These are phyloP conservation scores for Cathartes aura DNA, from an alignment of 2,113 vertebrate species.

Conservation along the genomic window DNA sequence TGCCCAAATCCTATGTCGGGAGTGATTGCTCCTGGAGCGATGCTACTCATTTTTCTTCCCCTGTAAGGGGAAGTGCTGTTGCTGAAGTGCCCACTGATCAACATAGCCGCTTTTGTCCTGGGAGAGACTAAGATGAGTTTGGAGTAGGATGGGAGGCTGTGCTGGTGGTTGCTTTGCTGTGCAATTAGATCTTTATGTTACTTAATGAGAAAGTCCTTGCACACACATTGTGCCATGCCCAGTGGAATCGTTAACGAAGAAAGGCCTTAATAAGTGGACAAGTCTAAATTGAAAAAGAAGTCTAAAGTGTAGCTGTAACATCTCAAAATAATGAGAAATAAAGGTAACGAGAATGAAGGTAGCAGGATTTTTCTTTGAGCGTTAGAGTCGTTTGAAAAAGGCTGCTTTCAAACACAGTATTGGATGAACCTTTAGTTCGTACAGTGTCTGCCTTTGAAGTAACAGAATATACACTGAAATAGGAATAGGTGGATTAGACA, in stretches of 20 bases:
- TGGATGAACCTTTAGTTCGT: background rate
- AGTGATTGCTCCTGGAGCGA: too few relatives aligned
- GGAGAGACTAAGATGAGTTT: background rate
- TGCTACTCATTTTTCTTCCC: too few relatives aligned
- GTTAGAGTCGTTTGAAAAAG: background rate
- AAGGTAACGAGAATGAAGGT: background rate
- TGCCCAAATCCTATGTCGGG: too few relatives aligned
- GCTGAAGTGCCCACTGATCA: too few relatives aligned
- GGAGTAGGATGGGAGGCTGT: background rate
- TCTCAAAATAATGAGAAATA: background rate
- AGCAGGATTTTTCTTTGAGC: background rate
- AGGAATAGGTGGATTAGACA: background rate
- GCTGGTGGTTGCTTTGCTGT: background rate
- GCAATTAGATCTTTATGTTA: background rate
- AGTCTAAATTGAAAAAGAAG: background rate
- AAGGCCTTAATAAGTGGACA: background rate
- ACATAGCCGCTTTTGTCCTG: background rate
- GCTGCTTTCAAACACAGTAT: background rate
- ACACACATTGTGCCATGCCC: background rate
- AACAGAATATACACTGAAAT: background rate
- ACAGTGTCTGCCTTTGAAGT: background rate
- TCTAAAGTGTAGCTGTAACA: background rate
- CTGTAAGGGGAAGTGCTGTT: too few relatives aligned
- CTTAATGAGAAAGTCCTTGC: fast-evolving
- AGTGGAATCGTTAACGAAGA: background rate